Base-by-base conservation (phyloP, 2,797 vertebrate genomes). In the Brachyalestes nurse region DNA sequence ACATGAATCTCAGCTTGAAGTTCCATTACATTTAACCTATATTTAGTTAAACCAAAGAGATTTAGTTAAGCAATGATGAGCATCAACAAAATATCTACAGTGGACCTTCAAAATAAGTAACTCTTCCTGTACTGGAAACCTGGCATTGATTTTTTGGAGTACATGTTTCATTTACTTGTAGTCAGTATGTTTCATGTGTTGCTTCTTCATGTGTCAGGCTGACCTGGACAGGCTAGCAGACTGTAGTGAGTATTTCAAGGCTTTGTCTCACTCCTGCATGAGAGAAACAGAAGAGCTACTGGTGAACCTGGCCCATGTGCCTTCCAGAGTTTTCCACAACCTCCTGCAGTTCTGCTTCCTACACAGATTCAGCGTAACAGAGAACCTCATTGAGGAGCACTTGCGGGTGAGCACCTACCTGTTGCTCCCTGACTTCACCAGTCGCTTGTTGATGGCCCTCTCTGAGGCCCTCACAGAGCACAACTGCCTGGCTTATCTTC, bases 351-450 rank as follows among this genome's bases (percentile, higher is more conserved):
- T 93, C 84, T 91, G 81, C 75, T 95, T 95, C 85, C 38, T 82
- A 3, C n/a, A 89, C 17, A 78, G n/a, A 3, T 94, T 94, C 69
- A 23, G 78, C 14, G 88, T 93, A 55, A 78, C 88, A 1, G 61
- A 49, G 19, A 87, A 90, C 4, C 90, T 93, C 23, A 77, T 95
- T 69, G 87, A 72, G 42, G 51, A 81, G 6, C 90, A 93, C 65
- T 90, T 95, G 51, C 87, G 93, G 88, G 92, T 93, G 69, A 90
- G 93, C 84, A 93, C 87, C 76, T 96, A 95, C 82, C 91, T 95
- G 45, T 78, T 93, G 57, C 90, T 92, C 0, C 90, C 90, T 23
- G 61, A 76, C 60, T 95, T 95, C 84, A 90, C 94, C 70, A 83
- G 86, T 2, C 86, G 65, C 79, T 94, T 94, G 85, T 82, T 95